Evolutionary conservation across 2,113 vertebrate species (phyloP).

Genomic region (Cavia aperea): DNA sequence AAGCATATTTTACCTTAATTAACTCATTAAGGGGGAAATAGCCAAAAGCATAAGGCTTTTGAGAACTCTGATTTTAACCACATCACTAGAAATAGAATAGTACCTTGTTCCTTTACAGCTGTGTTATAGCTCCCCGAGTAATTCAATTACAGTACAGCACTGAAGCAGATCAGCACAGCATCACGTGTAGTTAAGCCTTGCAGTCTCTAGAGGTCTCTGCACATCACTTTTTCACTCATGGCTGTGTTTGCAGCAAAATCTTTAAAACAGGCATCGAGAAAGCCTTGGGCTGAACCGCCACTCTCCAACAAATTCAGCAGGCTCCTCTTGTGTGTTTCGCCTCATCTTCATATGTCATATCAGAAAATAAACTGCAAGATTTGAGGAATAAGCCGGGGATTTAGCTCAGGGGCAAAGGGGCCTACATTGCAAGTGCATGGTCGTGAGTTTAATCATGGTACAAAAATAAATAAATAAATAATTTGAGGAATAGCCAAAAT

Average conservation of each 20-base stretch:
- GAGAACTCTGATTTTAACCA: constrained; percentile 43
- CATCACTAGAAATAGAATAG: constrained; percentile 37
- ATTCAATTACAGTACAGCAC: background rate
- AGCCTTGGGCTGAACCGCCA: background rate
- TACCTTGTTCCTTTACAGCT: constrained; percentile 51
- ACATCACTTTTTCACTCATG: constrained; percentile 66
- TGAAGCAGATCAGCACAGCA: background rate
- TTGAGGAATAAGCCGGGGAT: too few species aligned
- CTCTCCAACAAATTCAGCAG: background rate
- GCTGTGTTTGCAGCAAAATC: background rate
- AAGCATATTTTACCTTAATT: constrained; percentile 57
- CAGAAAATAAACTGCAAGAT: background rate
- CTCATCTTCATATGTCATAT: background rate
- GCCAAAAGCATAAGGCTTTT: constrained; percentile 30
- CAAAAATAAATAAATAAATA: too few species aligned
- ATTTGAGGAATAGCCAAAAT: background rate
- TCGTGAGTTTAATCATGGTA: too few species aligned
- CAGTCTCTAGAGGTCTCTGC: constrained; percentile 81
- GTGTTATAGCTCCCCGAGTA: background rate
- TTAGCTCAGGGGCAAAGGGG: too few species aligned
- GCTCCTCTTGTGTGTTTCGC: background rate
- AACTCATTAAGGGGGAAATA: constrained; percentile 42
- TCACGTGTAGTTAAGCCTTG: constrained; percentile 66
- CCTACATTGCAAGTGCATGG: too few species aligned
- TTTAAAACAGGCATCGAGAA: background rate